Evolutionary conservation across 2,888 invertebrate species (phyloP).

Genomic region (Melanargia galathea): DNA sequence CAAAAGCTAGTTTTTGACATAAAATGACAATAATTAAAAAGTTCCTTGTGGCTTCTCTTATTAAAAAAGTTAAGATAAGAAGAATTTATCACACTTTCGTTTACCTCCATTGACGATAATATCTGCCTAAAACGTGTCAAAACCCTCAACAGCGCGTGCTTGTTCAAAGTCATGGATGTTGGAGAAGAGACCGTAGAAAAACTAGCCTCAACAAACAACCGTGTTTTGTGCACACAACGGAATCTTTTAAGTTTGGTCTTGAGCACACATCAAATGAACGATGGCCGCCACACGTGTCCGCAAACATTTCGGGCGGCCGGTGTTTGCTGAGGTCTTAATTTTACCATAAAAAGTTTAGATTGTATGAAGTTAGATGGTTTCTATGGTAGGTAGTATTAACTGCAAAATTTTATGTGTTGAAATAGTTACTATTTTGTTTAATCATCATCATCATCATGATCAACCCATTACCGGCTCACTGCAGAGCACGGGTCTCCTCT

Average conservation of each 20-base stretch:
- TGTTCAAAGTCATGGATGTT: conserved; percentile 21
- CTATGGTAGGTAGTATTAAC: background rate
- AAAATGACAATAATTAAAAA: no score
- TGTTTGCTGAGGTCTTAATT: conserved; percentile 64
- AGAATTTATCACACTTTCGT: no score
- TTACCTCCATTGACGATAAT: no score
- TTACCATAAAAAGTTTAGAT: conserved; percentile 6
- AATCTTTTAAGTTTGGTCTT: conserved; percentile 64
- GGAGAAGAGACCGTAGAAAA: conserved; percentile 32
- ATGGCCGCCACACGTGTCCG: conserved; percentile 68
- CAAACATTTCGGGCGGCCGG: conserved; percentile 65
- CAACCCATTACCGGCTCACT: no score
- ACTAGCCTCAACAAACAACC: conserved; percentile 40
- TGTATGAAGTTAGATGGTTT: background rate
- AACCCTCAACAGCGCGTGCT: conserved; percentile 34
- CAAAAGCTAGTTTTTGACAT: no score
- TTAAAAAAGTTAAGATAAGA: no score
- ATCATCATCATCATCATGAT: no score
- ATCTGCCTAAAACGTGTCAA: no score
- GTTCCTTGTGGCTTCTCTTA: no score
- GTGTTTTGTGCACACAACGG: conserved; percentile 61
- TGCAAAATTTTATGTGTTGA: no score
- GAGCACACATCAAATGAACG: conserved; percentile 63
- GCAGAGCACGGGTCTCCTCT: no score
- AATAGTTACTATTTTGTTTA: no score